Base-by-base conservation (phyloP, 1,140 invertebrate species). In the Euglossa dilemma region DNA sequence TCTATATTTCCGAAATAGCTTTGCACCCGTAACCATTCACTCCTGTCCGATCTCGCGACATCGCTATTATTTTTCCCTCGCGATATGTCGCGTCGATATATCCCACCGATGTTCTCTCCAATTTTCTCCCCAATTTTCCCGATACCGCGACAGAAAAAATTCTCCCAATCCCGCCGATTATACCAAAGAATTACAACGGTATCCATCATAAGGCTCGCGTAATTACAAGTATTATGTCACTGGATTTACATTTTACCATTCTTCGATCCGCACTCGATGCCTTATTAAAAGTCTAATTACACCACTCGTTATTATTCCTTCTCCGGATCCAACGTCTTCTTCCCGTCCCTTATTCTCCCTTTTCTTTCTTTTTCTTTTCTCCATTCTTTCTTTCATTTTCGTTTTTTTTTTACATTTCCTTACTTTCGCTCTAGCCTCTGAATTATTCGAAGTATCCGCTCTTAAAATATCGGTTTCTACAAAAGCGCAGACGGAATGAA, bases 381-480 rank as follows among this genome's bases (percentile, higher is more conserved):
- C 36, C 14, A 9, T 18, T 47, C 43, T 54, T 72, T 52, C 11
- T n/a, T n/a, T n/a, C n/a, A n/a, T n/a, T n/a, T n/a, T n/a, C n/a
- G n/a, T n/a, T n/a, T n/a, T n/a, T n/a, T n/a, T n/a, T n/a, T n/a
- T n/a, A n/a, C n/a, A n/a, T n/a, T n/a, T n/a, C 0, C 36, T 3
- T 36, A 36, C 36, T 20, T 71, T 11, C 50, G 25, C 52, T 52
- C 3, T 23, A 16, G 64, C 63, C 28, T 50, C 43, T 76, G 80
- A 76, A 76, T 76, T 64, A 50, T 69, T 64, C 63, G 61, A 59
- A 76, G 80, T 82, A 76, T 81, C 79, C 5, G 73, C 73, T 67
- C 63, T 82, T 76, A 82, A 82, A 82, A 66, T 82, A 82, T 82
- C 80, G 73, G 76, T 67, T 76, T 75, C 72, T 67, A 52, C 54